Evolutionary conservation across 2,888 invertebrate species (phyloP).

Genomic region (Drosophila subsilvestris): DNA sequence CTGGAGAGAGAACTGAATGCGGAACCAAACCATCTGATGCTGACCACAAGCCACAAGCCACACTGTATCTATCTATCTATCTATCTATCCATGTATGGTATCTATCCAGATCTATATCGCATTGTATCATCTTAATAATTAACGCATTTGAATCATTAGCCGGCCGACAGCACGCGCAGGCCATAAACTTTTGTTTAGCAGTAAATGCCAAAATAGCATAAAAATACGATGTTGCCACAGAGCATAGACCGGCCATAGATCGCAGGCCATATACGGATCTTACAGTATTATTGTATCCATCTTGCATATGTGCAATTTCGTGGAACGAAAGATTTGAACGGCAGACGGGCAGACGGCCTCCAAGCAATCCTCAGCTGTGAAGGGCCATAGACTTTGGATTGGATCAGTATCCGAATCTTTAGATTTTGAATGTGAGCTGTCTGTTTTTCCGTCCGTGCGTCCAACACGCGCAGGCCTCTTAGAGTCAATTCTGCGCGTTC

Average conservation of each 20-base stretch:
- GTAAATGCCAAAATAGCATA: constrained; percentile 50
- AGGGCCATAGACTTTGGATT: constrained; percentile 21
- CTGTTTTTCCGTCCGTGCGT: constrained; percentile 53
- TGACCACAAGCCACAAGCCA: constrained; percentile 37
- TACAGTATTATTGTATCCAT: not conserved
- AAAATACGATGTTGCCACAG: constrained; percentile 28
- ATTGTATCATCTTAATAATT: constrained; percentile 60
- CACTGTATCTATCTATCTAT: constrained; percentile 34
- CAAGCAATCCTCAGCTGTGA: constrained; percentile 17
- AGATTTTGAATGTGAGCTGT: constrained; percentile 49
- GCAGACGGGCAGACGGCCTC: not conserved
- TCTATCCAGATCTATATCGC: constrained; percentile 34
- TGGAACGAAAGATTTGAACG: not conserved
- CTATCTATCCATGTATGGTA: constrained; percentile 28
- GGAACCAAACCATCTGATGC: constrained; percentile 40
- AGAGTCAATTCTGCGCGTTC: constrained; percentile 52
- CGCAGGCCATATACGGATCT: constrained; percentile 2
- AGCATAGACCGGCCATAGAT: not conserved
- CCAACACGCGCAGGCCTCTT: constrained; percentile 66
- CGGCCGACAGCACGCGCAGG: constrained; percentile 61
- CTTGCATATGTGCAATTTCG: no score
- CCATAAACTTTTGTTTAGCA: constrained; percentile 66
- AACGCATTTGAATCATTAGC: constrained; percentile 71
- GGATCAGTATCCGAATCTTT: constrained; percentile 23
- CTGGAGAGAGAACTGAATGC: constrained; percentile 12